Evolutionary conservation across 2,113 vertebrate species (phyloP), one percentile per base, ranked within the genome.

Genomic region (Oplegnathus fasciatus): DNA sequence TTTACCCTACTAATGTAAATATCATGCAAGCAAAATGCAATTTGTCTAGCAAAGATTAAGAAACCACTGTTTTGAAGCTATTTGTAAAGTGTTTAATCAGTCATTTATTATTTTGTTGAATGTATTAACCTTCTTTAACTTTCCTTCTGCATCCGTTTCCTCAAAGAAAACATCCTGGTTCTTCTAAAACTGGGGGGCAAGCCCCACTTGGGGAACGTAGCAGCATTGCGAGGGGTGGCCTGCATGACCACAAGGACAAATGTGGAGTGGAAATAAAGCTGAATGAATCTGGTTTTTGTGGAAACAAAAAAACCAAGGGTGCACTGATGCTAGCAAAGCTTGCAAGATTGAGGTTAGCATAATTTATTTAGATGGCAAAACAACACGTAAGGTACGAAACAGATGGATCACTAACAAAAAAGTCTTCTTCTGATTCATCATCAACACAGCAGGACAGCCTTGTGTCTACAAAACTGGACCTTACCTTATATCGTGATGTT

Each of bases 131-230:
- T 54, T 66, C 4, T n/a, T 61, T 57, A 9, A 44, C 32, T 9
- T 46, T 8, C 34, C 58, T 46, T 17, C 28, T 24, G 20, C 15
- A n/a, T 8, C 30, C 13, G 9, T 64, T 46, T 84, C 60, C 42
- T 60, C n/a, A 3, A 61, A 54, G 14, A 64, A 57, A 78, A 79
- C 30, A 70, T 69, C 62, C 61, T 48, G 66, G 9, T 28, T 61
- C 22, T 46, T 37, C 40, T 32, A 42, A 11, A 42, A 64, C 4
- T 18, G 10, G 3, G 52, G 24, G 5, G 2, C 1, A 13, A 30
- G 22, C 42, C 42, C 5, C 44, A 10, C 26, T 22, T 22, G 22
- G 20, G 7, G 22, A 30, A 14, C 4, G 1, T 17, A 26, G 22
- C 46, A 32, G 20, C 34, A 24, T 57, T 22, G 18, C 1, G 7